A percentile compares a stretch with the other conserved stretches of the same genome.
Conservation (phyloP, 2,797 vertebrate genomes). For the Dryobates pubescens region DNA sequence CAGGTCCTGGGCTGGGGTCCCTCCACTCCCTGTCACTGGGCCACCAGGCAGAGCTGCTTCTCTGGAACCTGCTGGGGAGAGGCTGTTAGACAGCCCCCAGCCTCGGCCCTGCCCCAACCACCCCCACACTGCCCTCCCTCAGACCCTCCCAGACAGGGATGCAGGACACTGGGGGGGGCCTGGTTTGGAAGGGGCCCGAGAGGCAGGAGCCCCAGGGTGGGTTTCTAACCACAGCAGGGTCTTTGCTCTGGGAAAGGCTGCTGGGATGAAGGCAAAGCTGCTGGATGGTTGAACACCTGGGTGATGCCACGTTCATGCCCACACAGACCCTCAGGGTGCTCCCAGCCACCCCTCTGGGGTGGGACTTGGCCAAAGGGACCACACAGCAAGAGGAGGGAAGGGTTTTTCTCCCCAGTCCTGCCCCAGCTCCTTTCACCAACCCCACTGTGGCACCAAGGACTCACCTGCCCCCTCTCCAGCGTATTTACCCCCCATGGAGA, state of each 20-base stretch:
- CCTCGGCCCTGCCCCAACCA: neutral
- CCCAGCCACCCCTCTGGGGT: neutral
- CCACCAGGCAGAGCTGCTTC: neutral
- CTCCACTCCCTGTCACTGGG: neutral
- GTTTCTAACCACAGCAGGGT: neutral
- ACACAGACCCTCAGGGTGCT: neutral
- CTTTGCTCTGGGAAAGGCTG: neutral
- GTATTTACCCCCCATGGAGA: conserved; percentile 57
- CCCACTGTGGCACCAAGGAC: fast-evolving
- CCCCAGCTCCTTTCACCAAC: fast-evolving
- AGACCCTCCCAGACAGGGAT: neutral
- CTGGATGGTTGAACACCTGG: fast-evolving
- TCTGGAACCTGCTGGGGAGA: neutral
- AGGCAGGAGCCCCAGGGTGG: neutral
- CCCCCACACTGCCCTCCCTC: neutral
- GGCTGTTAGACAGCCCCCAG: neutral
- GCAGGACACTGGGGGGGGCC: fast-evolving
- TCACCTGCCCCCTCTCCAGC: neutral
- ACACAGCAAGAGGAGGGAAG: neutral
- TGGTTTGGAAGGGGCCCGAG: neutral
- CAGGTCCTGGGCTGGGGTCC: conserved; percentile 44
- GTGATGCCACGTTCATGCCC: neutral
- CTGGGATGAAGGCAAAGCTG: neutral
- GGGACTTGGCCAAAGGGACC: neutral
- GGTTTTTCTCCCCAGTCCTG: neutral